Conservation (phyloP, 2,888 invertebrate genomes). For the Branchellion lobata region DNA sequence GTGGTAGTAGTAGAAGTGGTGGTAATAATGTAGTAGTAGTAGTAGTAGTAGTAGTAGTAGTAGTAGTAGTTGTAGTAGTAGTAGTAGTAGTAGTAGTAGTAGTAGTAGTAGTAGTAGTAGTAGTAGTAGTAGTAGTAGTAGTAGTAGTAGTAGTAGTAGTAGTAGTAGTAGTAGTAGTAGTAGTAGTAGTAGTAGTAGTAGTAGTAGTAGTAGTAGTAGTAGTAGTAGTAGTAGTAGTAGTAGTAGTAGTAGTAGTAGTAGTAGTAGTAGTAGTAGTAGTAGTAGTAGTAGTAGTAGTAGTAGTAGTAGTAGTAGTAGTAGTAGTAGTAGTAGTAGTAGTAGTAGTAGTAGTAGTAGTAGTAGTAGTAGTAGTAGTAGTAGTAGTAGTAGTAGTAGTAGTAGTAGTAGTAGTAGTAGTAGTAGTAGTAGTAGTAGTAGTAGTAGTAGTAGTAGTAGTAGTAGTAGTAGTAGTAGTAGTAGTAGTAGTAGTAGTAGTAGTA, state of each 20-base stretch:
- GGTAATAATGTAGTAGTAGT: conserved; percentile 16
- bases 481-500: conserved; percentile 37
- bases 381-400: conserved; percentile 32
- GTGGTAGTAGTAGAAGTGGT: conserved; percentile 14
- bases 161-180: conserved; percentile 20
- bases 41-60: neutral
- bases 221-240: conserved; percentile 16
- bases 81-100: conserved; percentile 20
- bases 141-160: conserved; percentile 18
- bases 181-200: conserved; percentile 15
- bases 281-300: conserved; percentile 8
- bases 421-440: conserved; percentile 27
- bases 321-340: conserved; percentile 19
- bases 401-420: conserved; percentile 21
- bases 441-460: conserved; percentile 28
- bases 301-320: conserved; percentile 15
- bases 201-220: conserved; percentile 1
- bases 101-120: conserved; percentile 23
- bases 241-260: conserved; percentile 1
- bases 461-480: conserved; percentile 34
- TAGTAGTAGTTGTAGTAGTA: conserved; percentile 2
- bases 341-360: conserved; percentile 25
- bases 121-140: conserved; percentile 3
- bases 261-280: conserved; percentile 3
- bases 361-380: conserved; percentile 21